phyloP scores from a whole-genome alignment of 2,888 invertebrate genomes.

The Cheilosia variabilis region DNA sequence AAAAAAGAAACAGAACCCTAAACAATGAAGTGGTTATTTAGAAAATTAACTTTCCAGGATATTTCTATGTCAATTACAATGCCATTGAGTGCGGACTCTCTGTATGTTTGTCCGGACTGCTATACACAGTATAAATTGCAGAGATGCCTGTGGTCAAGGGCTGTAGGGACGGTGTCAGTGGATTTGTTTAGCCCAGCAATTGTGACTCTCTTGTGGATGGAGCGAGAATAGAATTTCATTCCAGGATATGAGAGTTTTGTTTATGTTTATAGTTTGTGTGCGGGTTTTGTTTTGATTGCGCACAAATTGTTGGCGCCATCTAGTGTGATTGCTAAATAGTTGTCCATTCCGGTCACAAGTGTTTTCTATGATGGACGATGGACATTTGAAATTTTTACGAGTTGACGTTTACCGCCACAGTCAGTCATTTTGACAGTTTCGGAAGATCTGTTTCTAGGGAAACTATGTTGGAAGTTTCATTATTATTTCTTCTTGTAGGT shows the following conservation, averaged over 20 bases:
- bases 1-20: conserved; percentile 17
- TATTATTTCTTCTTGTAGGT: no score
- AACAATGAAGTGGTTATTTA: conserved; percentile 58
- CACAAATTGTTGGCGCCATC: conserved; percentile 39
- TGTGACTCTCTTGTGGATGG: not conserved
- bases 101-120: not conserved
- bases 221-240: conserved; percentile 26
- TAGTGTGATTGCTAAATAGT: conserved; percentile 31
- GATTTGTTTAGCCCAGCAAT: conserved; percentile 32
- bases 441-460: no score
- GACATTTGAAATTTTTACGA: no score
- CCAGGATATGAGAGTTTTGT: conserved; percentile 14
- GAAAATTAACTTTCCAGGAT: conserved; percentile 64
- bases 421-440: no score
- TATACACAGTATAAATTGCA: conserved; percentile 7
- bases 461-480: no score
- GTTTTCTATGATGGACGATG: no score
- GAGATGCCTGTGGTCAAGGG: conserved; percentile 38
- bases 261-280: conserved; percentile 24
- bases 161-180: conserved; percentile 1
- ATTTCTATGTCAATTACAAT: conserved; percentile 49
- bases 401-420: no score
- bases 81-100: conserved; percentile 17
- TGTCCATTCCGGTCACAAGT: no score
- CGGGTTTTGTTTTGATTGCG: conserved; percentile 31